Evolutionary conservation across 2,113 vertebrate genomes (phyloP), one percentile per base, ranked within the genome.

Genomic region (Carlito syrichta): DNA sequence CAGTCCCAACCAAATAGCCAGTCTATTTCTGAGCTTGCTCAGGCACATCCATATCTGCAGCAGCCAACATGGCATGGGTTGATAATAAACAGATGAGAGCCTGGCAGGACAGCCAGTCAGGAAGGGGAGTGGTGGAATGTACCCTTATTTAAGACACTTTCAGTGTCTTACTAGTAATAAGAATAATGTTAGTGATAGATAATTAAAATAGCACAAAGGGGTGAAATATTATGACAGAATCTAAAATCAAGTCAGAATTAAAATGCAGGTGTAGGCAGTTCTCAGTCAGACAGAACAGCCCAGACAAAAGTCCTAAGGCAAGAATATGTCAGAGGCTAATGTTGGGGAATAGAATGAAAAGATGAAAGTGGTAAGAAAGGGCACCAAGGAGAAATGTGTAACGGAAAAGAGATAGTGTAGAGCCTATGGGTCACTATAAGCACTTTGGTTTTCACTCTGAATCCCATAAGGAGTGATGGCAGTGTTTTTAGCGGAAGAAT

Each of bases 101-200:
- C 20, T 12, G 2, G 4, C 2, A 56, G 13, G 1, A 32, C 1
- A 45, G 9, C 4, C 3, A 27, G 27, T 0, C 3, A 12, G 35
- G 6, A 69, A 11, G 13, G 50, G 8, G 30, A 19, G 14, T 54
- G 38, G 19, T 23, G 5, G 35, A 68, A 27, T 19, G 6, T 8
- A 48, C 4, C 23, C 20, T 45, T 19, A 78, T 45, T 45, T 58
- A 50, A 71, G 7, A 63, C 0, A 20, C 2, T 62, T 17, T 89
- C 71, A 93, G 54, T 62, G 19, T 1, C 32, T 50, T 74, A 2
- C 54, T 50, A 85, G 45, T 69, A 54, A 91, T 86, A 50, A 86
- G 4, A 78, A 16, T 32, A 86, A 9, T 20, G 13, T 56, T 52
- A 63, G 14, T n/a, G 6, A 45, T 32, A 63, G 6, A 74, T 30